A percentile compares a stretch with the other conserved stretches of the same genome.
Conservation (phyloP, 2,797 vertebrate species). For the Karalla daura region DNA sequence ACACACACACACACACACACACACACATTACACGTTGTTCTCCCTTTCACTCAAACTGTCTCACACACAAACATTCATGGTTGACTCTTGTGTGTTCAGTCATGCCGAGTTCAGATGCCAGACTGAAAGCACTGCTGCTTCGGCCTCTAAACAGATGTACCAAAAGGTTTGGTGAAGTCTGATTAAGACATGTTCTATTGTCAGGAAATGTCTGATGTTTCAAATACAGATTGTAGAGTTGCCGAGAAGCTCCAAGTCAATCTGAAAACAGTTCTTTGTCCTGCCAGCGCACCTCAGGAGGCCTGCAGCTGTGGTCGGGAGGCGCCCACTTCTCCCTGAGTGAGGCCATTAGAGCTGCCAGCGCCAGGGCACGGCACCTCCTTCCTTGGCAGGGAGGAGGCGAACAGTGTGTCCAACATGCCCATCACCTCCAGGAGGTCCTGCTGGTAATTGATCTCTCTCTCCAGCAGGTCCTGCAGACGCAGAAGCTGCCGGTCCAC, state of each 20-base stretch:
- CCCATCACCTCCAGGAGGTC: constrained; percentile 94
- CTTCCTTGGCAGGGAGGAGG: constrained; percentile 87
- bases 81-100: constrained; percentile 18
- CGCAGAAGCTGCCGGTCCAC: constrained; percentile 91
- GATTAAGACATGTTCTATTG: constrained; percentile 13
- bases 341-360: constrained; percentile 72
- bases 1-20: background rate
- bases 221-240: constrained; percentile 29
- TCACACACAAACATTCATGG: constrained; percentile 35
- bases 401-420: constrained; percentile 97
- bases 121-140: constrained; percentile 5
- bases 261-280: constrained; percentile 6
- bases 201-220: constrained; percentile 17
- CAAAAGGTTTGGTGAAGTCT: constrained; percentile 38
- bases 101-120: constrained; percentile 29
- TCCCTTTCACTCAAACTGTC: too few species aligned
- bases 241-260: constrained; percentile 29
- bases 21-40: constrained; percentile 30
- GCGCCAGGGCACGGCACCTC: constrained; percentile 63
- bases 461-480: constrained; percentile 90
- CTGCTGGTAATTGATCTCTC: constrained; percentile 91
- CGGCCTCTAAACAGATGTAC: constrained; percentile 46
- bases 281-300: constrained; percentile 51
- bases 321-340: constrained; percentile 47
- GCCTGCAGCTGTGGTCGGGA: constrained; percentile 60